These are phyloP conservation scores for Drosophila infuscata DNA, from an alignment of 2,888 invertebrate species.

Conservation along the genomic window DNA sequence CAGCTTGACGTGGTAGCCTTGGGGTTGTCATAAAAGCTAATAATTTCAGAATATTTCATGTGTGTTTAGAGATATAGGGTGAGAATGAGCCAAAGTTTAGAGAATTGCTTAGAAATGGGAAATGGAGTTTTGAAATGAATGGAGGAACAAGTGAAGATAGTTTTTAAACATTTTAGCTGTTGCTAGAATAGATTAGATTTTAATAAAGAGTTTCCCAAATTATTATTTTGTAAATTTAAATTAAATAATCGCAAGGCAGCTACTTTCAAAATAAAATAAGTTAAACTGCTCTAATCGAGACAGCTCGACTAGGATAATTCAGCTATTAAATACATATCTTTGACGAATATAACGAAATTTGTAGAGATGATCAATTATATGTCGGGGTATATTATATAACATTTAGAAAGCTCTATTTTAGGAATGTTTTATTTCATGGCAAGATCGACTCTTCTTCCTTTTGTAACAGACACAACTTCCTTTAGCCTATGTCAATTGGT, in stretches of 20 bases:
- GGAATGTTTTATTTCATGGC: background rate
- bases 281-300: background rate
- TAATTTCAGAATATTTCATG: constrained; percentile 76
- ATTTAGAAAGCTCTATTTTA: background rate
- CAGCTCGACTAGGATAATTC: background rate
- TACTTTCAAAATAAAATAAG: background rate
- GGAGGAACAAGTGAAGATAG: background rate
- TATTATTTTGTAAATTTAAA: background rate
- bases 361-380: background rate
- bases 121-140: background rate
- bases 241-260: too few species aligned
- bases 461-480: background rate
- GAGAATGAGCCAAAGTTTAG: background rate
- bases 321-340: too few species aligned
- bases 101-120: background rate
- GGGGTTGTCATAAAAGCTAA: constrained; percentile 64
- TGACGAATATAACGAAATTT: background rate
- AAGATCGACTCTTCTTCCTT: background rate
- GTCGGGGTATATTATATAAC: background rate
- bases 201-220: background rate
- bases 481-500: too few species aligned
- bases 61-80: constrained; percentile 17
- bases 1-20: background rate
- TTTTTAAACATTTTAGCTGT: background rate
- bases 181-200: background rate